Base-by-base conservation (phyloP, 2,888 invertebrate genomes). In the Dasysyrphus tricinctus region DNA sequence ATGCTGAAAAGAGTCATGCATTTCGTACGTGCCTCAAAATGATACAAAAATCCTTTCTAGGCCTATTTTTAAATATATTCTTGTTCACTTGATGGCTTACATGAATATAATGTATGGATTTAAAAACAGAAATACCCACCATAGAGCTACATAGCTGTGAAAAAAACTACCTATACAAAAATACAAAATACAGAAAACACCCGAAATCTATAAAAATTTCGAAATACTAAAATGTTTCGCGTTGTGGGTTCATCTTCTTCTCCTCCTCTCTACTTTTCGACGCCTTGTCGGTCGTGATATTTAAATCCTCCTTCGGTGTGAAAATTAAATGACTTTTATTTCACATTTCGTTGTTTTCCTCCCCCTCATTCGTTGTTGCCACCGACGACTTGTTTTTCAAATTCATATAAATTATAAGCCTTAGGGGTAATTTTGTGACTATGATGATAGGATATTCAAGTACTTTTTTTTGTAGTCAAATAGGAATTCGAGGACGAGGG, bases 311-410 rank as follows among this genome's bases (percentile, higher is more conserved):
- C 37, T 39, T 51, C 39, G 37, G 69, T 69, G 69, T 54, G 69
- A 69, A 69, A 67, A 67, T 49, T 51, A 54, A 69, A 69, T 69
- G 69, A 54, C 69, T 69, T 69, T 69, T n/a, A 69, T 69, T 69
- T 69, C 69, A 54, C 69, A 69, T 67, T 67, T 69, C 19, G 6
- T 16, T 47, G 29, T 65, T 29, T n/a, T 24, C 12, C 5, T 51
- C 11, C 8, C 0, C 6, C 47, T 24, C 6, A 19, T 8, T 6
- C 6, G 0, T 11, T n/a, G 0, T 0, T 32, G 3, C 29, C 19
- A 1, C 9, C 1, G 34, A n/a, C 24, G 5, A n/a, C n/a, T n/a
- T 37, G 3, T 24, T 69, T 69, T 69, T 51, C 24, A 54, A 54
- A 54, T 51, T 54, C 54, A 69, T 69, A 69, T 69, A 69, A 69